Evolutionary conservation across 1,140 invertebrate genomes (phyloP), one percentile per base, ranked within the genome.

Genomic region (Mya arenaria): DNA sequence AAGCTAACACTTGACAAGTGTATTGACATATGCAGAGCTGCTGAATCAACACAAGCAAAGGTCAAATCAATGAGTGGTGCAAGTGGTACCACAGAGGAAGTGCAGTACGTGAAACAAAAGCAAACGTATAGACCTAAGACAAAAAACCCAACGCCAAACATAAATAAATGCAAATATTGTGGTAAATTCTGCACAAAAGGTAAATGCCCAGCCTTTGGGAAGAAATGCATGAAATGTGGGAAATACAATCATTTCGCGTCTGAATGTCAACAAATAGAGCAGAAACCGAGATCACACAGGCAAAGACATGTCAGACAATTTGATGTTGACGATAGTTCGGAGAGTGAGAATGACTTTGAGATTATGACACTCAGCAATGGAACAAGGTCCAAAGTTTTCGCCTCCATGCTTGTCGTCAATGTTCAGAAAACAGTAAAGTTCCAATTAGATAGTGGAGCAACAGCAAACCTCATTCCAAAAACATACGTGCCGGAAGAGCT

Each of bases 121-220:
- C 30, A 19, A 13, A 52, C n/a, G 44, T 44, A 10, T 13, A 23
- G 19, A 28, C 10, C 32, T 28, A 52, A 10, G 17, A 72, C 19
- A 55, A 23, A 23, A 23, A 30, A 72, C 34, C 68, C 19, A 72
- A 52, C n/a, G 19, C 23, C 19, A 72, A 23, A 10, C n/a, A 17
- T n/a, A 10, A 72, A 36, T 28, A 55, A 72, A 34, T 72, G 68
- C 32, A 44, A 44, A 19, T 72, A 72, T 55, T 72, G 66, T 71
- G 66, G 66, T 6, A 71, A 41, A 71, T 6, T 13, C 34, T 36
- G 19, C 68, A 44, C 25, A 44, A 41, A 41, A 25, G 13, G 28
- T 1, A 66, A 66, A 23, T 66, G 25, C 17, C 34, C 15, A 36
- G 52, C 34, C 34, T 63, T 60, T 48, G 25, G 13, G 60, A 62